A percentile compares a stretch with the other conserved stretches of the same genome.
phyloP scores from a whole-genome alignment of 2,113 vertebrate genomes.

The Vicugna pacos region DNA sequence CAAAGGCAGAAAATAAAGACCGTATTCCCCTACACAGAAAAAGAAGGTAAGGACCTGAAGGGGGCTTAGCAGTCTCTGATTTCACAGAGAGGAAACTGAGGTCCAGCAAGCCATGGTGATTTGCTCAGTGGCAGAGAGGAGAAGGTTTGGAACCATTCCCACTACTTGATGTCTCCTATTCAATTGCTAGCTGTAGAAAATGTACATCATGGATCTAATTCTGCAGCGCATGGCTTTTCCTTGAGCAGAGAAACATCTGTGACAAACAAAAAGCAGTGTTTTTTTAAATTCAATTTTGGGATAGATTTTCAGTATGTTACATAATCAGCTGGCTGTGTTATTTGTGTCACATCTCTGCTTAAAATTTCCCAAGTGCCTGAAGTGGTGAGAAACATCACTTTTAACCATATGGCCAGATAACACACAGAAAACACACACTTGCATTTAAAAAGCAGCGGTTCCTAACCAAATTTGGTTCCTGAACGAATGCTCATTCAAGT shows the following conservation, averaged over 20 bases:
- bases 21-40: not conserved
- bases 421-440: slow-evolving; percentile 9
- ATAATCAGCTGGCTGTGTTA: slow-evolving; percentile 49
- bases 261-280: slow-evolving; percentile 47
- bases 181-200: not conserved
- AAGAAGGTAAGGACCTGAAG: not conserved
- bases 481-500: slow-evolving; percentile 36
- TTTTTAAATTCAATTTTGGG: not conserved
- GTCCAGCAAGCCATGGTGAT: not conserved
- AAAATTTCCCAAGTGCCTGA: slow-evolving; percentile 59
- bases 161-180: not conserved
- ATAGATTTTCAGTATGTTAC: slow-evolving; percentile 25
- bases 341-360: slow-evolving; percentile 58
- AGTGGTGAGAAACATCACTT: slow-evolving; percentile 67
- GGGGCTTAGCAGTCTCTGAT: not conserved
- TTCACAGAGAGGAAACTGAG: not conserved
- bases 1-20: not conserved
- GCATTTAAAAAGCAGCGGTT: slow-evolving; percentile 58
- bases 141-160: not conserved
- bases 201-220: not conserved
- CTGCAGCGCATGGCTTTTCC: not conserved
- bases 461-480: slow-evolving; percentile 42
- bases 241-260: slow-evolving; percentile 53
- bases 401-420: slow-evolving; percentile 54
- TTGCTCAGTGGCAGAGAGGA: not conserved